Conservation (phyloP, 2,888 invertebrate genomes). For the Tortricodes alternella region DNA sequence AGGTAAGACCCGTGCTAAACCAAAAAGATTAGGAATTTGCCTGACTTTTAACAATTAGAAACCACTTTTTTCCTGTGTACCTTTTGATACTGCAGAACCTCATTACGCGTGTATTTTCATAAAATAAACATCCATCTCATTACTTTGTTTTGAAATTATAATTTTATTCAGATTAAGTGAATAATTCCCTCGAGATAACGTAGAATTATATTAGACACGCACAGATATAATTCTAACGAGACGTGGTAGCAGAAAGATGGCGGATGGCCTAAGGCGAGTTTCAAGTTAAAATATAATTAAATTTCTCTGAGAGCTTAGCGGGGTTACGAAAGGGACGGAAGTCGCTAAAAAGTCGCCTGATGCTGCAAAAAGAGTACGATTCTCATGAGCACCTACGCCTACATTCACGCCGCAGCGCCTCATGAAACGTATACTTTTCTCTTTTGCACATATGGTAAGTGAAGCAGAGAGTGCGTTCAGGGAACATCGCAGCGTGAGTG, state of each 20-base stretch:
- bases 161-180: neutral
- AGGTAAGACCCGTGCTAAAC: too few relatives aligned
- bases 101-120: too few relatives aligned
- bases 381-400: too few relatives aligned
- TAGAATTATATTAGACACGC: neutral
- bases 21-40: too few relatives aligned
- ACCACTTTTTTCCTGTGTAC: too few relatives aligned
- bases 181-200: neutral
- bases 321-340: neutral
- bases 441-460: too few relatives aligned
- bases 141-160: neutral
- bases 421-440: too few relatives aligned
- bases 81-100: too few relatives aligned
- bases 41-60: too few relatives aligned
- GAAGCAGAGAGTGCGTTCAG: too few relatives aligned
- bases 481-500: too few relatives aligned
- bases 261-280: slow-evolving; percentile 23
- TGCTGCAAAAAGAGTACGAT: neutral
- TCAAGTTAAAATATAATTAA: slow-evolving; percentile 25
- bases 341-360: neutral
- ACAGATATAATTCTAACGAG: slow-evolving; percentile 16
- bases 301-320: slow-evolving; percentile 3
- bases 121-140: too few relatives aligned
- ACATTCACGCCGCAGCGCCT: neutral
- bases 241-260: slow-evolving; percentile 1